Evolutionary conservation across 2,797 vertebrate genomes (phyloP), one percentile per base, ranked within the genome.

Genomic region (Chiloscyllium punctatum): DNA sequence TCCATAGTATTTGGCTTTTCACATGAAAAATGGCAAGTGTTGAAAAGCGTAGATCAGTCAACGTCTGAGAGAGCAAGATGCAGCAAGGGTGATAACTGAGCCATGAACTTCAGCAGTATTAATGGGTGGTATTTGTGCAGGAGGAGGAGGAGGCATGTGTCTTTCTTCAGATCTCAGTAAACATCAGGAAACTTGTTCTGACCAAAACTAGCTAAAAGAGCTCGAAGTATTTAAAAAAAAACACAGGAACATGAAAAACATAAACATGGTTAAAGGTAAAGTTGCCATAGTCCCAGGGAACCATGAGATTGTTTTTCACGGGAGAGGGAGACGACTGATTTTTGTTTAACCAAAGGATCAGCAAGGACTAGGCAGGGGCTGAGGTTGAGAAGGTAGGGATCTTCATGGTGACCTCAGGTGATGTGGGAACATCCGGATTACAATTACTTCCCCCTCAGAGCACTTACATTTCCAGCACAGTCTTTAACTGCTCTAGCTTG

Each of bases 401-500:
- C 57, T 57, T 57, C 57, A 57, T 0, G 57, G 9, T 57, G 57
- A 57, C 9, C 57, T 57, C 5, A 57, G 57, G 9, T 6, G 57
- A 7, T 57, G 5, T 0, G 57, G 57, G 57, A 53, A 72, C 11
- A 74, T 74, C 4, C 11, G 30, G 7, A 94, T 16, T 94, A 27
- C 42, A 94, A 94, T 18, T 74, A 30, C 3, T 25, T 53, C 74
- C 95, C 95, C 94, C 13, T 15, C 9, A 53, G 13, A 6, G 95
- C 0, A 96, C 99, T 98, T 97, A 99, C 99, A 99, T 99, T 97
- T 99, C 99, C 97, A 99, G 97, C 96, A 99, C 99, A 0, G 99
- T 99, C 97, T 99, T 99, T 96, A 99, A 98, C 97, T 99, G 99
- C 96, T 99, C 99, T 97, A 99, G 97, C 97, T 99, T 99, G 96